Conservation (phyloP, 2,888 invertebrate species). For the Drosophila atripex region DNA sequence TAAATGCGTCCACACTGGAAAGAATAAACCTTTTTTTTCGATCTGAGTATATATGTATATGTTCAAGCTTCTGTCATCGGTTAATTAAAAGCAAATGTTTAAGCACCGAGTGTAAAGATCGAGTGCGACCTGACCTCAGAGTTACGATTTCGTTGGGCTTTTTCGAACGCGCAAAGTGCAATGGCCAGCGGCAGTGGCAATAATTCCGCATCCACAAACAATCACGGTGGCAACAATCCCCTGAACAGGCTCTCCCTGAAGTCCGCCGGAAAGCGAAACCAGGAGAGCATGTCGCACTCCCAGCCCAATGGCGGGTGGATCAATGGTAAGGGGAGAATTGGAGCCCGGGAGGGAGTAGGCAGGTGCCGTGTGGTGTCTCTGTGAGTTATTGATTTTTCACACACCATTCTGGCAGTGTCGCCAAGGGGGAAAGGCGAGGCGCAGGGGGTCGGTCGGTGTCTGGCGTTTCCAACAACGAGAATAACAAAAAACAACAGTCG, state of each 20-base stretch:
- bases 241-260: slow-evolving; percentile 74
- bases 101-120: slow-evolving; percentile 6
- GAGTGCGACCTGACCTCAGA: slow-evolving; percentile 22
- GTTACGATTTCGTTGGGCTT: not conserved
- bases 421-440: not conserved
- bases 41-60: not conserved
- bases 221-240: slow-evolving; percentile 64
- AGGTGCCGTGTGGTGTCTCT: slow-evolving; percentile 25
- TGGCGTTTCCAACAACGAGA: slow-evolving; percentile 32
- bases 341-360: not conserved
- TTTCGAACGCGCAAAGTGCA: slow-evolving; percentile 23
- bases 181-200: slow-evolving; percentile 60
- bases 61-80: not conserved
- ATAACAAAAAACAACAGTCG: slow-evolving; percentile 34
- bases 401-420: slow-evolving; percentile 27
- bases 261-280: slow-evolving; percentile 88
- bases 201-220: slow-evolving; percentile 26
- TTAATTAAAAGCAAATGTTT: slow-evolving; percentile 32
- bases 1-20: no score
- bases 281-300: slow-evolving; percentile 90
- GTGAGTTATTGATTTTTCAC: slow-evolving; percentile 71
- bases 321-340: slow-evolving; percentile 88
- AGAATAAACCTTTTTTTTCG: no score
- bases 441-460: slow-evolving; percentile 43
- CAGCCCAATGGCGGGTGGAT: slow-evolving; percentile 94